Evolutionary conservation across 1,140 invertebrate species (phyloP).

Genomic region (Orchesella cincta): DNA sequence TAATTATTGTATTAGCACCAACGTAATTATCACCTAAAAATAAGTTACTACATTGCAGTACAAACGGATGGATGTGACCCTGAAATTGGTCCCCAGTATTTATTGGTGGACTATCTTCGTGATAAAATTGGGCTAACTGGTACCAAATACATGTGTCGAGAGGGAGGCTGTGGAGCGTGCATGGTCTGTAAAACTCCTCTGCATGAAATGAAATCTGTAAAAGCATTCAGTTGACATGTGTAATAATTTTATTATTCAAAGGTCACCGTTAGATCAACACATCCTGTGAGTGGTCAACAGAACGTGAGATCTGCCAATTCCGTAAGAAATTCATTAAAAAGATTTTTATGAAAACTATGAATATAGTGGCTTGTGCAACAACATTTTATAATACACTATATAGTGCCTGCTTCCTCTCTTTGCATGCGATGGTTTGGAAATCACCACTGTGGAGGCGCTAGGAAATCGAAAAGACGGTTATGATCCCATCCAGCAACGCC

Average conservation of each 20-base stretch:
- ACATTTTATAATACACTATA: conserved; percentile 29
- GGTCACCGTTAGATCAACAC: not conserved
- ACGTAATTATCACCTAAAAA: not conserved
- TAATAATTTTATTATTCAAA: not conserved
- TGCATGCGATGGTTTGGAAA: conserved; percentile 57
- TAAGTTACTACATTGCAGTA: not conserved
- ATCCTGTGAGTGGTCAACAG: conserved; percentile 21
- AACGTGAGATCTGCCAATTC: conserved; percentile 31
- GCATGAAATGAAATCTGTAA: conserved; percentile 54
- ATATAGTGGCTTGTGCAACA: no score
- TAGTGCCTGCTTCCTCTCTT: conserved; percentile 60
- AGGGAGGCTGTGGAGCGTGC: conserved; percentile 48
- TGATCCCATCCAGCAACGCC: conserved; percentile 12
- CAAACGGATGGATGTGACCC: not conserved
- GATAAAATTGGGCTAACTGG: conserved; percentile 38
- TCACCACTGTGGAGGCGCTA: conserved; percentile 60
- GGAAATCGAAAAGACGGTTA: conserved; percentile 56
- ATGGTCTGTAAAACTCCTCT: conserved; percentile 53
- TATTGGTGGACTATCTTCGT: conserved; percentile 63
- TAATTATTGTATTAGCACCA: not conserved
- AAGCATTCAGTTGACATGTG: conserved; percentile 46
- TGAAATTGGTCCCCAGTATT: not conserved
- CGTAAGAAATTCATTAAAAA: conserved; percentile 19
- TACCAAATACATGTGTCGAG: conserved; percentile 55
- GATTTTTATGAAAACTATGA: no score